Evolutionary conservation across 2,797 vertebrate species (phyloP), one percentile per base, ranked within the genome.

Genomic region (Syngnathus rostellatus): DNA sequence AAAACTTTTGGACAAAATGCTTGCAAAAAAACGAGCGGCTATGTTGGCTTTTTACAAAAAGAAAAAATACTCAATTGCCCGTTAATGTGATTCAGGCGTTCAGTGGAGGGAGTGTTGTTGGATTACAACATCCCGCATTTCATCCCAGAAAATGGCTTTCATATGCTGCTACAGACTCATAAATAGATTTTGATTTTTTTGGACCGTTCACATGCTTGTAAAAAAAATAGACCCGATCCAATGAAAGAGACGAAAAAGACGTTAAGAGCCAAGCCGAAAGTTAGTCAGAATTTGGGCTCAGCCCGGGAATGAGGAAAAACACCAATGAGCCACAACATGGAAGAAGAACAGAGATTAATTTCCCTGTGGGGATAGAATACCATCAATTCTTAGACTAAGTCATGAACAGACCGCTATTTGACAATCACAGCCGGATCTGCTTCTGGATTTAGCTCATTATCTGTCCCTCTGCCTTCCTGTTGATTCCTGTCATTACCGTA

Each of bases 361-460:
- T 79, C 69, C 67, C 54, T 3, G 0, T 3, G 9, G 74, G 83
- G 76, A 77, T 65, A 71, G 68, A 71, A 76, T 63, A 43, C 31
- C 62, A 75, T 78, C 10, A 31, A 69, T 78, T 76, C 54, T 72
- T 50, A 17, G 31, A 65, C 55, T 76, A 74, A 79, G 68, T 83
- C 78, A 73, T 31, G 45, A 59, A 68, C 71, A 51, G 67, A 78
- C 7, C 7, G 72, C 70, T 63, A 63, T 68, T 63, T 71, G 80
- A 76, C 67, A 72, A 58, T 40, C 2, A 1, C 57, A 19, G 19
- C 63, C 62, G 41, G 69, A 72, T 58, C 63, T 80, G 70, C 72
- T 63, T 71, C 78, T 83, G 4, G n/a, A 73, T 85, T 83, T 84
- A 86, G 84, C 79, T 81, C 72, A 48, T 76, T 83, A 85, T 88